phyloP scores from a whole-genome alignment of 1,140 invertebrate genomes.

The Zaprionus vittiger region DNA sequence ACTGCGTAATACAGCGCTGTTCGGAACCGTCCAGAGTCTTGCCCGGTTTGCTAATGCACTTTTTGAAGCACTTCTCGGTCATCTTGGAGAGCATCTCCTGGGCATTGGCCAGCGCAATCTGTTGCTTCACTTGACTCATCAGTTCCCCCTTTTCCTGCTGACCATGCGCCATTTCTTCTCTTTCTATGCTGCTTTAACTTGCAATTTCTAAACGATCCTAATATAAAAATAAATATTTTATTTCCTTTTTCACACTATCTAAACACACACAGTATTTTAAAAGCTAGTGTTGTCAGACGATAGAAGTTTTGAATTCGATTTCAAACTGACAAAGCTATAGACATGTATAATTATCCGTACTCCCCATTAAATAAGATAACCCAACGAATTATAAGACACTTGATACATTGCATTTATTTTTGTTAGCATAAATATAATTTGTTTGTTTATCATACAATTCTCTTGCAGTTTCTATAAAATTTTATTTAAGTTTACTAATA shows the following conservation, averaged over 20 bases:
- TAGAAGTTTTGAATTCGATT: not conserved
- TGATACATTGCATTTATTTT: conserved; percentile 43
- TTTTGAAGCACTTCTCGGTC: conserved; percentile 98
- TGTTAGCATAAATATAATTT: conserved; percentile 34
- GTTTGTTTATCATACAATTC: conserved; percentile 22
- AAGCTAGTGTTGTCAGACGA: not conserved
- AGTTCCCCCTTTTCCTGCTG: conserved; percentile 92
- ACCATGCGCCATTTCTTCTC: conserved; percentile 35
- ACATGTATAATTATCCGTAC: not conserved
- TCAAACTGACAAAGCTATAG: not conserved
- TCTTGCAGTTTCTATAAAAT: conserved; percentile 10
- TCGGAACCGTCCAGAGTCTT: conserved; percentile 95
- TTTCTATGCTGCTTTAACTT: conserved; percentile 10
- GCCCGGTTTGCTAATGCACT: conserved; percentile 96
- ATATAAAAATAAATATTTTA: not conserved
- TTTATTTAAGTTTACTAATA: conserved; percentile 8
- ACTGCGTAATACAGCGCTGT: conserved; percentile 98
- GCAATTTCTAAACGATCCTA: conserved; percentile 32
- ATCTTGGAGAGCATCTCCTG: conserved; percentile 98
- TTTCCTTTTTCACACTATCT: not conserved
- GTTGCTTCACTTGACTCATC: conserved; percentile 97
- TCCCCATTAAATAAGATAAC: not conserved
- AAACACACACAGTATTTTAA: conserved; percentile 9
- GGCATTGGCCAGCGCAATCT: conserved; percentile 96
- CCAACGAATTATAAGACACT: conserved; percentile 34